Conservation (phyloP, 2,888 invertebrate species). For the Himalopsyche kuldschensis region DNA sequence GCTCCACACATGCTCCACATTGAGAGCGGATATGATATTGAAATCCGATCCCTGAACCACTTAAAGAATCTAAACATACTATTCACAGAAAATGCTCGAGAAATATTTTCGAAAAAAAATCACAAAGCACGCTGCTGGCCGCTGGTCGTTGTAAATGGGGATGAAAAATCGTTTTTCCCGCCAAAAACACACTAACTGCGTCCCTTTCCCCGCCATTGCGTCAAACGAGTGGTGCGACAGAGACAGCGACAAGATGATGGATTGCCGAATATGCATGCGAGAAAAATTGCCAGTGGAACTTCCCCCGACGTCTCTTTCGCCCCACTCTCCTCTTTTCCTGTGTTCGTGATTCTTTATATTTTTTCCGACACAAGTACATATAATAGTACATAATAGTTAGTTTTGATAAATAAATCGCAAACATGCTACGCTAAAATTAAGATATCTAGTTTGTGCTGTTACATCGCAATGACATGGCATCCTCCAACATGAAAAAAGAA, state of each 20-base stretch:
- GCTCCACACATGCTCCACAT: too few relatives aligned
- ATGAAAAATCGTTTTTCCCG: conserved; percentile 36
- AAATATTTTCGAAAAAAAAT: too few relatives aligned
- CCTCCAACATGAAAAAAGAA: too few relatives aligned
- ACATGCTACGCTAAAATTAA: neutral
- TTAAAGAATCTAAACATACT: too few relatives aligned
- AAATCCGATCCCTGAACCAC: too few relatives aligned
- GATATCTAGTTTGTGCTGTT: too few relatives aligned
- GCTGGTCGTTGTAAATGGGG: conserved; percentile 9
- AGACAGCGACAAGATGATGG: conserved; percentile 11
- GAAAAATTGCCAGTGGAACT: conserved; percentile 18
- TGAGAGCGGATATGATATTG: too few relatives aligned
- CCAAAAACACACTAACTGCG: conserved; percentile 15
- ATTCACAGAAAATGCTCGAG: too few relatives aligned
- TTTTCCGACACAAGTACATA: neutral
- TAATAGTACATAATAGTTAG: neutral
- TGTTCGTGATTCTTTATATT: neutral
- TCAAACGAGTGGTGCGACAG: neutral
- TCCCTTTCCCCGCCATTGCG: neutral
- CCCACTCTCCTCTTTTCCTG: neutral
- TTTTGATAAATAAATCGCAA: neutral
- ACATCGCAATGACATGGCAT: too few relatives aligned
- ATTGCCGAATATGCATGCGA: conserved; percentile 17
- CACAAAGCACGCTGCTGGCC: neutral
- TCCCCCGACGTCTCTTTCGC: neutral